Evolutionary conservation across 2,888 invertebrate genomes (phyloP).

Genomic region (Himalopsyche kuldschensis): DNA sequence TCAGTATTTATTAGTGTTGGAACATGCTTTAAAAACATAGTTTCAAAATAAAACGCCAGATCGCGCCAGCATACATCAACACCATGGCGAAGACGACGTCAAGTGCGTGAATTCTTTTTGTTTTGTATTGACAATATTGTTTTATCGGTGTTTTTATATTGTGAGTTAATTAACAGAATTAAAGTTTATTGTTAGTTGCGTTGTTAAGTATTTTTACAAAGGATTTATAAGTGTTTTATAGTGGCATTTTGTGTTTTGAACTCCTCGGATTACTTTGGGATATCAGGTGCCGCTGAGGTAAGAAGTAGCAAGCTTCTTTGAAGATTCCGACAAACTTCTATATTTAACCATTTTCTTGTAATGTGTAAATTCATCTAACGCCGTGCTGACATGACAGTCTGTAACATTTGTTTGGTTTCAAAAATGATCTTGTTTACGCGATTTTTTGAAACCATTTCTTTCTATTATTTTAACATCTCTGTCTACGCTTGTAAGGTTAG

Average conservation of each 20-base stretch:
- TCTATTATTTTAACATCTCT: not conserved
- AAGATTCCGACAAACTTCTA: conserved; percentile 35
- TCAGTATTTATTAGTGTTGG: conserved; percentile 4
- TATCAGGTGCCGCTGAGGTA: conserved; percentile 63
- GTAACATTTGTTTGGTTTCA: conserved; percentile 5
- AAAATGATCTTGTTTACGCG: not conserved
- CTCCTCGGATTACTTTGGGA: conserved; percentile 53
- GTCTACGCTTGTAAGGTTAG: conserved; percentile 25
- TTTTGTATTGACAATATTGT: conserved; percentile 55
- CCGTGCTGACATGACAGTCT: not conserved
- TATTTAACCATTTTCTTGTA: conserved; percentile 26
- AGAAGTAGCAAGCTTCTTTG: conserved; percentile 42
- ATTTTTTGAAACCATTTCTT: not conserved
- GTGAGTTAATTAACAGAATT: conserved; percentile 29
- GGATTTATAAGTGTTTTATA: conserved; percentile 13
- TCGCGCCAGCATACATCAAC: conserved; percentile 42
- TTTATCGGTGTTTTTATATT: conserved; percentile 50
- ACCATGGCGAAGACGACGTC: conserved; percentile 58
- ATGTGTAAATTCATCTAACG: conserved; percentile 15
- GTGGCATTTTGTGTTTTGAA: conserved; percentile 45
- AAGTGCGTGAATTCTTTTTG: conserved; percentile 55
- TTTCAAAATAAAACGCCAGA: conserved; percentile 13
- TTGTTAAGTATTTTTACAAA: conserved; percentile 19
- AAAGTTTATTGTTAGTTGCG: conserved; percentile 15
- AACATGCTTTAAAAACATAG: conserved; percentile 12